Evolutionary conservation across 2,888 invertebrate genomes (phyloP).

Genomic region (Phania funesta): DNA sequence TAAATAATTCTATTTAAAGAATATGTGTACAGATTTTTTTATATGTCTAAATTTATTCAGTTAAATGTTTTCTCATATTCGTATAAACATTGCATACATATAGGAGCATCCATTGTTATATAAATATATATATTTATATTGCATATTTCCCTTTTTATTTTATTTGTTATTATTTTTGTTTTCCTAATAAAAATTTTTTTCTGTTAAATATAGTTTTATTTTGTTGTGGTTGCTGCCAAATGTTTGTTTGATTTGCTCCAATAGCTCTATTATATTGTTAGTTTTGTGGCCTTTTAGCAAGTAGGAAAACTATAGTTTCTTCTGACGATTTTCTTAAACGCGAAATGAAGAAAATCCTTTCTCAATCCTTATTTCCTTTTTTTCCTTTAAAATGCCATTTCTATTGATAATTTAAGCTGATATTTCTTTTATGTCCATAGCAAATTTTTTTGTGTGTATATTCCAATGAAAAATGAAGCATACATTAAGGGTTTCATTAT

Average conservation of each 20-base stretch:
- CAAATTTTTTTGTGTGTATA: neutral
- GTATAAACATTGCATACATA: slow-evolving; percentile 20
- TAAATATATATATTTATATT: neutral
- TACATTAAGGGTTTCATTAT: slow-evolving; percentile 39
- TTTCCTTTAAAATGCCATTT: slow-evolving; percentile 5
- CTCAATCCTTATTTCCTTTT: slow-evolving; percentile 4
- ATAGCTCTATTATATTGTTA: slow-evolving; percentile 66
- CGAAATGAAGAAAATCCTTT: neutral
- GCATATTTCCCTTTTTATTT: slow-evolving; percentile 19
- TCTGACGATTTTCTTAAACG: neutral
- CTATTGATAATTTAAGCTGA: slow-evolving; percentile 13
- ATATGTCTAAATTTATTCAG: neutral
- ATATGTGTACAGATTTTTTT: neutral
- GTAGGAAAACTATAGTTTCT: neutral
- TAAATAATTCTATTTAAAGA: neutral
- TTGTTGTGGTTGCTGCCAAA: slow-evolving; percentile 63
- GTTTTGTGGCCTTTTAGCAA: slow-evolving; percentile 7
- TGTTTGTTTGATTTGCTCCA: slow-evolving; percentile 69
- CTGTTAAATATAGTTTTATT: neutral
- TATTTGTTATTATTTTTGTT: slow-evolving; percentile 18
- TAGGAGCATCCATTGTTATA: neutral
- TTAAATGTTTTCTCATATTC: slow-evolving; percentile 15
- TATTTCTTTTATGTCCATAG: neutral
- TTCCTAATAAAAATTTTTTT: neutral
- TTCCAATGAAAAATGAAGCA: slow-evolving; percentile 16